These are phyloP conservation scores for Cylloceria caligata DNA, from an alignment of 2,888 invertebrate genomes.

Conservation along the genomic window DNA sequence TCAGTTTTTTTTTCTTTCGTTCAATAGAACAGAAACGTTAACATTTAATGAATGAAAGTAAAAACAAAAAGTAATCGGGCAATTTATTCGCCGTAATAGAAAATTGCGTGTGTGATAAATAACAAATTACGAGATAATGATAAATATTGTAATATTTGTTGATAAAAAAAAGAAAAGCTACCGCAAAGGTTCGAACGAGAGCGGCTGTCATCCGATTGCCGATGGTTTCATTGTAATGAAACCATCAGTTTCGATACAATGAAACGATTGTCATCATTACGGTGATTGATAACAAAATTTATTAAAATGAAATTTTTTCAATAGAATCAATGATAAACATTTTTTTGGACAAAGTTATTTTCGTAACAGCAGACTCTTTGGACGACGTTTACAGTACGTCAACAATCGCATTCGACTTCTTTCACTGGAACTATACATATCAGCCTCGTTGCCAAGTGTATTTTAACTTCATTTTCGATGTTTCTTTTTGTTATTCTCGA, in stretches of 20 bases:
- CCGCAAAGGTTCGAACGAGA: constrained; percentile 51
- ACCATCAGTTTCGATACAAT: too few species aligned
- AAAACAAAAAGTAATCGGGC: constrained; percentile 18
- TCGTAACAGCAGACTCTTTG: constrained; percentile 8
- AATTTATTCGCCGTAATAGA: constrained; percentile 29
- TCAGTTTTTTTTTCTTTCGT: constrained; percentile 43
- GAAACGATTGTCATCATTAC: too few species aligned
- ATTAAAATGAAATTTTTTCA: background rate
- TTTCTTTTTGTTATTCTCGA: constrained; percentile 38
- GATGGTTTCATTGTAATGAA: background rate
- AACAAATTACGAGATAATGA: constrained; percentile 25
- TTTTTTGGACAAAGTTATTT: background rate
- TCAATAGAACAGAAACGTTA: constrained; percentile 36
- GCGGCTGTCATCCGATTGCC: constrained; percentile 53
- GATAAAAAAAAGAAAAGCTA: constrained; percentile 16
- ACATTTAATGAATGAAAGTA: constrained; percentile 50
- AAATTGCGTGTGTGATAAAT: constrained; percentile 48
- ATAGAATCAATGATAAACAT: background rate
- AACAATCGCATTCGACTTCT: constrained; percentile 72
- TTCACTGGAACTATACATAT: constrained; percentile 72
- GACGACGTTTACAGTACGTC: constrained; percentile 20
- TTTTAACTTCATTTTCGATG: constrained; percentile 18
- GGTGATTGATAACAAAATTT: background rate
- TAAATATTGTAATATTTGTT: constrained; percentile 41
- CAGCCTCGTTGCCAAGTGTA: constrained; percentile 71